Base-by-base conservation (phyloP, 1,140 invertebrate genomes). In the Coenobita brevimanus region DNA sequence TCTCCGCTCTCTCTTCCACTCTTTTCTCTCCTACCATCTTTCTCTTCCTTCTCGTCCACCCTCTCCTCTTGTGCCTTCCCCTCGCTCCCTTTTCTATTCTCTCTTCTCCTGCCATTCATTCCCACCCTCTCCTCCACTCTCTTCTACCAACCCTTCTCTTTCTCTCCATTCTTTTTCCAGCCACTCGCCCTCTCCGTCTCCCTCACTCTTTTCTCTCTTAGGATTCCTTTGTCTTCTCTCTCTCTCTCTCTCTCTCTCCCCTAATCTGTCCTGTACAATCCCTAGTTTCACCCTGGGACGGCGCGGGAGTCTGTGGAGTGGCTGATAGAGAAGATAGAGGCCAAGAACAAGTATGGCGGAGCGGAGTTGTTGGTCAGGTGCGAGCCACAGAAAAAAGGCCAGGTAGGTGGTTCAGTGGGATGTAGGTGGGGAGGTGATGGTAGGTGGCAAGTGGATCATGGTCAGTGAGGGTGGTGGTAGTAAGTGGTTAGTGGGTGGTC, bases 321-420 rank as follows among this genome's bases (percentile, higher is more conserved):
- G 94, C 90, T 95, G 36, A 92, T 94, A 6, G 92, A 93, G 13
- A 95, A 94, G 91, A 93, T 95, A 8, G 92, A 92, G 81, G 93
- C 93, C 3, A 93, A 93, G 73, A 92, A 93, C 81, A 91, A 92
- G 75, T 93, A 94, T 82, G 94, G 94, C 10, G 95, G 95, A 17
- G 94, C 94, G 1, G 95, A 95, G 91, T 91, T 95, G 13, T 90
- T 94, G 2, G 93, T 94, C 0, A 92, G 94, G 46, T 93, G 93
- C 88, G 93, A 95, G 90, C 94, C 94, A 8, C 85, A 90, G 80
- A 83, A 88, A 57, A 79, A 82, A 8, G 80, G 73, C 0, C 85
- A 90, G 86, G 85, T 89, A 17, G 82, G 89, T 38, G 46, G 46
- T 50, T 33, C 17, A 10, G 73, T 15, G 3, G 24, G 21, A 21